Base-by-base conservation (phyloP, 2,113 vertebrate species). In the Myotis davidii region DNA sequence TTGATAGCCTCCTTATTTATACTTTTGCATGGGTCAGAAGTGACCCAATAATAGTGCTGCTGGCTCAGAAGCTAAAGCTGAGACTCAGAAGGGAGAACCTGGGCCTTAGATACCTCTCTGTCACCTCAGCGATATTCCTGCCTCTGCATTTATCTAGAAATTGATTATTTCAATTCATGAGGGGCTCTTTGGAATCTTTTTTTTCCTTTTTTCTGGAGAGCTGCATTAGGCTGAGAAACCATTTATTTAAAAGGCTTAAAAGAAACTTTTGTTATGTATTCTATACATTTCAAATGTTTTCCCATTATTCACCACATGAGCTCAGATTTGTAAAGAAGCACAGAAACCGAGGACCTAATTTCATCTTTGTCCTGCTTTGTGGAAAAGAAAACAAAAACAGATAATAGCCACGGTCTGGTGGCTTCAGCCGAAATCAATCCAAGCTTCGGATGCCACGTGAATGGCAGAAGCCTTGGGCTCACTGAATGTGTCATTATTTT, bases 231-330 rank as follows among this genome's bases (percentile, higher is more conserved):
- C 59, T n/a, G 21, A 96, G 76, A 91, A 92, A 34, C 25, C 78
- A 83, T 95, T 97, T 91, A 83, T 93, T 32, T 81, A n/a, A 86
- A 82, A 79, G 78, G 74, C 88, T 96, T 94, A 91, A 97, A 86
- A 96, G 92, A 95, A 92, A 96, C 74, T 86, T 97, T 93, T 88
- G 50, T 97, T 90, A 88, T 54, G 37, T 90, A 82, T 88, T 93
- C 65, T 97, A 95, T 90, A 94, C 88, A 95, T 96, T 88, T 94
- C 85, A 96, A 96, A 94, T 94, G 73, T 88, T 96, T 95, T 95
- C 94, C 29, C 85, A 95, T 96, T 96, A 92, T 96, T 97, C 78
- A 96, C 73, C 13, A 34, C 90, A 92, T 85, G 79, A 91, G 83
- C 88, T 97, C 42, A 64, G 67, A 88, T 97, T 94, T 96, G n/a